These are phyloP conservation scores for Pelvicachromis taeniatus DNA, from an alignment of 2,113 vertebrate species.

Conservation along the genomic window DNA sequence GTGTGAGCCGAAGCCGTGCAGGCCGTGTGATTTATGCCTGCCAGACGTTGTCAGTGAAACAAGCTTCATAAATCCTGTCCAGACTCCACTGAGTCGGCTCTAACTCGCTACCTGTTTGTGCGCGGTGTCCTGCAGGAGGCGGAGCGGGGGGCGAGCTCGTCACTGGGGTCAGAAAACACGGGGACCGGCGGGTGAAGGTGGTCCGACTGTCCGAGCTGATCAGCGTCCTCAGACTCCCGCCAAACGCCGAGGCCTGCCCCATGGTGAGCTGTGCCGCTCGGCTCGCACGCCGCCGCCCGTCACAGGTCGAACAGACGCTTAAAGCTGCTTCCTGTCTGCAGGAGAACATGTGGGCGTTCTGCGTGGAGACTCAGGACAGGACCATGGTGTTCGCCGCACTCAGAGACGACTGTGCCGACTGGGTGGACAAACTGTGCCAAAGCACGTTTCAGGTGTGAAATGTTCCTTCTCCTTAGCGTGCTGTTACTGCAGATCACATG, in stretches of 20 bases:
- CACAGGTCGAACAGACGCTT: background rate
- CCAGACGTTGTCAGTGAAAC: background rate
- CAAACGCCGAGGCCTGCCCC: conserved; percentile 78
- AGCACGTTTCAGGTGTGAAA: conserved; percentile 82
- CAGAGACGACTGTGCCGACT: conserved; percentile 74
- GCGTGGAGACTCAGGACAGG: conserved; percentile 81
- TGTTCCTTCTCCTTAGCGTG: background rate
- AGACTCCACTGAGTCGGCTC: accelerated
- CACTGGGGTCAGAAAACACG: conserved; percentile 50
- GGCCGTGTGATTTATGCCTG: background rate
- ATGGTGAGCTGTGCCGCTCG: conserved; percentile 41
- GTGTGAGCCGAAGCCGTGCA: background rate
- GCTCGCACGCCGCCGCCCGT: background rate
- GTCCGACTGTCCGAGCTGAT: conserved; percentile 82
- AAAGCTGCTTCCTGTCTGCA: background rate
- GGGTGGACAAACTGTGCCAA: conserved; percentile 83
- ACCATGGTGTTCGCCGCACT: conserved; percentile 82
- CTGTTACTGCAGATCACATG: background rate
- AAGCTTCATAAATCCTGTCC: background rate
- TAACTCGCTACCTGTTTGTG: background rate
- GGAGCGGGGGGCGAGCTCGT: conserved; percentile 27
- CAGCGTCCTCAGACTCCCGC: conserved; percentile 76
- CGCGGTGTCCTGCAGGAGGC: background rate
- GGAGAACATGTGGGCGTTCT: conserved; percentile 82
- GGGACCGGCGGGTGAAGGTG: conserved; percentile 75